Conservation (phyloP, 1,140 invertebrate genomes). For the Procambarus virginalis region DNA sequence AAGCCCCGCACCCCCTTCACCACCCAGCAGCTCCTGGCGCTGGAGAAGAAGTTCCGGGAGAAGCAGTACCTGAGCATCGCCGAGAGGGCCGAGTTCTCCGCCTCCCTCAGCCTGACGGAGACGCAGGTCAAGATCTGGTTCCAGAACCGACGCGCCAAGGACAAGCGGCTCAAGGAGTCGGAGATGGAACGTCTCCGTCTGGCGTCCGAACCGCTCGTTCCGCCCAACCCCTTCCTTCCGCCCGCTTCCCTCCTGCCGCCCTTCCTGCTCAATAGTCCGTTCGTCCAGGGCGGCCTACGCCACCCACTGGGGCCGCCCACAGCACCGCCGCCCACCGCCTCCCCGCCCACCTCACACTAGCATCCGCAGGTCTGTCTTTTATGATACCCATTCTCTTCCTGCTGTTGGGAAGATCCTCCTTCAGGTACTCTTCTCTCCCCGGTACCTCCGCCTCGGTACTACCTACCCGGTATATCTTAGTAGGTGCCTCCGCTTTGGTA, state of each 20-base stretch:
- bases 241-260: constrained; percentile 52
- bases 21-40: constrained; percentile 56
- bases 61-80: constrained; percentile 66
- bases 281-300: constrained; percentile 45
- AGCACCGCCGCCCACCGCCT: constrained; percentile 43
- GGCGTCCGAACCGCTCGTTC: constrained; percentile 45
- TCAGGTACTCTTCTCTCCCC: not conserved
- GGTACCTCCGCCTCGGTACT: not conserved
- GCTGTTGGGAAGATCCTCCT: not conserved
- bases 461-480: too few relatives aligned
- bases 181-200: constrained; percentile 52
- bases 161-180: constrained; percentile 56
- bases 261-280: constrained; percentile 59
- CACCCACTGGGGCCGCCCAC: constrained; percentile 48
- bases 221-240: constrained; percentile 53
- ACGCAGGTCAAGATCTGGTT: constrained; percentile 65
- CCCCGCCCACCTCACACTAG: constrained; percentile 55
- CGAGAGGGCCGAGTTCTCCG: constrained; percentile 58
- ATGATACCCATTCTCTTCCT: not conserved
- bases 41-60: constrained; percentile 63
- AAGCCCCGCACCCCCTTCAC: constrained; percentile 61
- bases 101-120: constrained; percentile 60
- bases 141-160: constrained; percentile 58
- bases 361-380: constrained; percentile 12
- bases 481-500: too few relatives aligned